These are phyloP conservation scores for Orchesella flavescens DNA, from an alignment of 2,888 invertebrate genomes.

Conservation along the genomic window DNA sequence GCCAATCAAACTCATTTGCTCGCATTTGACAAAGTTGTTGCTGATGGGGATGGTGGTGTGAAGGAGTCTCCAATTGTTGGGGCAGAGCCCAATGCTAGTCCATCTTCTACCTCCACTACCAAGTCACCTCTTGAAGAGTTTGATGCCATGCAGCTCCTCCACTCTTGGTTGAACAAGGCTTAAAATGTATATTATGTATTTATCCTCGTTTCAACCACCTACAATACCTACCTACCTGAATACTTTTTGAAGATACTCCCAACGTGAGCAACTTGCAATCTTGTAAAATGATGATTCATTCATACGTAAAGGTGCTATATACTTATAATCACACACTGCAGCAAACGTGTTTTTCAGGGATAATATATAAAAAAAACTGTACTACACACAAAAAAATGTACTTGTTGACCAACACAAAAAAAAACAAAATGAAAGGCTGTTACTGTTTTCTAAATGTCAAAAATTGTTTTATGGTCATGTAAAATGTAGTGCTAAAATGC, in stretches of 20 bases:
- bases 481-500: too few relatives aligned
- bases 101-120: slow-evolving; percentile 57
- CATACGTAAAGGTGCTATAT: too few relatives aligned
- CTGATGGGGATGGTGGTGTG: slow-evolving; percentile 21
- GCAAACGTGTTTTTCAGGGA: slow-evolving; percentile 2
- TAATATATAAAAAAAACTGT: too few relatives aligned
- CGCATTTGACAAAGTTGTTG: slow-evolving; percentile 70
- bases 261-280: too few relatives aligned
- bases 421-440: slow-evolving; percentile 12
- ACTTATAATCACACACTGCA: too few relatives aligned
- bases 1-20: slow-evolving; percentile 68
- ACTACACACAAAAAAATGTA: background rate
- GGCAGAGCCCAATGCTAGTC: slow-evolving; percentile 38
- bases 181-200: slow-evolving; percentile 5
- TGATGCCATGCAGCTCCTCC: slow-evolving; percentile 71
- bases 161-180: slow-evolving; percentile 69
- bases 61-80: slow-evolving; percentile 40
- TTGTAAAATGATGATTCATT: too few relatives aligned
- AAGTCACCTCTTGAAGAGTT: slow-evolving; percentile 70
- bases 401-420: background rate
- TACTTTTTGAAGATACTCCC: too few relatives aligned
- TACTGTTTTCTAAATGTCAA: too few relatives aligned
- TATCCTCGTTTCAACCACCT: too few relatives aligned
- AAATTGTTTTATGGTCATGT: too few relatives aligned
- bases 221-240: too few relatives aligned